Base-by-base conservation (phyloP, 2,888 invertebrate species). In the Callimorpha dominula region DNA sequence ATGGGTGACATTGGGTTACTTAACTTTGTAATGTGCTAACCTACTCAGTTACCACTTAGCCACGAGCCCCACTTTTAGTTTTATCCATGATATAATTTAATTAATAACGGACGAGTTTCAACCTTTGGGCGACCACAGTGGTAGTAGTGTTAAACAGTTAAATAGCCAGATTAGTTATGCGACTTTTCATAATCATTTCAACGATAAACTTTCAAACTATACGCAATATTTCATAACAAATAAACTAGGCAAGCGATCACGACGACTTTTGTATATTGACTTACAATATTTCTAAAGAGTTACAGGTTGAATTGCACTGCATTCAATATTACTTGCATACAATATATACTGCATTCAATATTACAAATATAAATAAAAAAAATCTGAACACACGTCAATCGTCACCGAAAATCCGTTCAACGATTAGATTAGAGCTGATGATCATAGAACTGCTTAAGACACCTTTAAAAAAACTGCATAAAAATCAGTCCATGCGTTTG, bases 171-270 rank as follows among this genome's bases (percentile, higher is more conserved):
- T 62, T 43, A 2, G 63, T 42, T 20, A 17, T 42, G 17, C 62
- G 3, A 31, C 31, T 62, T 14, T 8, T 40, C 6, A n/a, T 60
- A 40, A 31, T 63, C 8, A 9, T 42, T 17, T 42, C 40, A 14
- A 69, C 31, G 31, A 62, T 50, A 63, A 31, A 31, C 17, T 62
- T 17, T 43, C 17, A 52, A 65, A 49, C 70, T 46, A 65, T 79
- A 78, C 81, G 79, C 78, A 80, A 78, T 65, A 70, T 81, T 79
- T 78, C 76, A 52, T 54, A 78, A 81, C 6, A 1, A 17, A 20
- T 7, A 65, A 68, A 78, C 6, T 14, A n/a, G 43, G n/a, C 9
- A 1, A 2, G 43, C n/a, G 43, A 46, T 49, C 72, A 79, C 81
- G 74, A 20, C 20, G 4, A 60, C 11, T 46, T 68, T 78, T 67